These are phyloP conservation scores for Coremacera marginata DNA, from an alignment of 2,888 invertebrate species.

Conservation along the genomic window DNA sequence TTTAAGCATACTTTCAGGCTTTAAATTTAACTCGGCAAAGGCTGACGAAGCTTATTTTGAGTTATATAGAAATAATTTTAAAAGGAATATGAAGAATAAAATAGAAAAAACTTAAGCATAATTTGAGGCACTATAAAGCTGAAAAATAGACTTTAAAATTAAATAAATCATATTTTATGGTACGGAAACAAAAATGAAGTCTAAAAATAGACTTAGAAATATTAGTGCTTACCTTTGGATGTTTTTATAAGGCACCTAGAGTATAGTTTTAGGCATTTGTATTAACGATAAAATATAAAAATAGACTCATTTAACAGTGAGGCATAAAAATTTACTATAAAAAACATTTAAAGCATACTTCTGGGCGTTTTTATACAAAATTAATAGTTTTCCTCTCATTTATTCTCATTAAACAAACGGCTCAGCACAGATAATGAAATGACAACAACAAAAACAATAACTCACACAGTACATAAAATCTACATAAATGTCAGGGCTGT, in stretches of 20 bases:
- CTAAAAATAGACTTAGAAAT: no score
- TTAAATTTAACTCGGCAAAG: no score
- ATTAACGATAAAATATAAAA: no score
- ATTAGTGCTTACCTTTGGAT: background rate
- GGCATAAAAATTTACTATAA: no score
- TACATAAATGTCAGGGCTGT: constrained; percentile 51
- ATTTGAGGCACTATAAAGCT: background rate
- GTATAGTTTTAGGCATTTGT: no score
- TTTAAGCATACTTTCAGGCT: no score
- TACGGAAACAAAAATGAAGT: no score
- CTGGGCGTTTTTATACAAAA: background rate
- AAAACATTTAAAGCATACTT: background rate
- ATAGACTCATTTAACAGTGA: no score
- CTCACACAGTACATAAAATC: constrained; percentile 11
- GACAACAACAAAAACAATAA: constrained; percentile 7
- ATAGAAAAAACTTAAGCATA: background rate
- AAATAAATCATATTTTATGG: no score
- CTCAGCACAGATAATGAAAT: background rate
- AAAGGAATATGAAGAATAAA: background rate
- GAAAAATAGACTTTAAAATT: no score
- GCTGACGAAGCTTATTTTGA: background rate
- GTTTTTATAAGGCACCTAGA: no score
- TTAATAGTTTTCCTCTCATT: background rate
- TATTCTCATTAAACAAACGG: constrained; percentile 2
- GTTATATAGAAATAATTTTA: no score